Percentiles rank a stretch among this genome's conserved stretches.
These are phyloP conservation scores for Urechis unicinctus DNA, from an alignment of 2,888 invertebrate genomes.

Conservation along the genomic window DNA sequence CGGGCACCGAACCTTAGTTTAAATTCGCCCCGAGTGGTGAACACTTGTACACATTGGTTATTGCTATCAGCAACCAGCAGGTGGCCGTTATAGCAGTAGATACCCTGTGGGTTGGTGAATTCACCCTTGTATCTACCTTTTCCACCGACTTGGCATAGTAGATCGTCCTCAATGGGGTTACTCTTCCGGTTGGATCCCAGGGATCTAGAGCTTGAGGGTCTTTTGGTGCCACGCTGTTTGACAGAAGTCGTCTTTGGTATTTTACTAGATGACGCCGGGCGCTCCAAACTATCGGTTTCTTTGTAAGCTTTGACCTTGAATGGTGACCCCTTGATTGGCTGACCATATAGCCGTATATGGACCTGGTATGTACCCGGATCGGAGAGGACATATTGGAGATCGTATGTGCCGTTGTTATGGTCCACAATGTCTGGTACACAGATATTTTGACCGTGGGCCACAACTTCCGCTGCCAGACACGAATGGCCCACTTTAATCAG, in stretches of 20 bases:
- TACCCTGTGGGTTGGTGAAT: slow-evolving; percentile 56
- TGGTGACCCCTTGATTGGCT: slow-evolving; percentile 52
- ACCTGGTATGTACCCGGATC: slow-evolving; percentile 48
- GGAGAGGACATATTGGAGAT: slow-evolving; percentile 48
- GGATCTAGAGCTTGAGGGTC: slow-evolving; percentile 49
- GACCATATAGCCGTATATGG: slow-evolving; percentile 48
- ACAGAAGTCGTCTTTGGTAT: slow-evolving; percentile 42
- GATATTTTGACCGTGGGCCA: slow-evolving; percentile 4
- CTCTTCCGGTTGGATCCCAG: slow-evolving; percentile 48
- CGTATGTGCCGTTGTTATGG: slow-evolving; percentile 29
- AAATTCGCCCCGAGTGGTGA: slow-evolving; percentile 50
- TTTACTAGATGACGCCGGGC: slow-evolving; percentile 25
- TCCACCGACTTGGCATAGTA: slow-evolving; percentile 51
- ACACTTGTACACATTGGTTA: slow-evolving; percentile 51
- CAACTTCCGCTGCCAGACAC: slow-evolving; percentile 32
- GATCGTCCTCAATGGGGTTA: slow-evolving; percentile 52
- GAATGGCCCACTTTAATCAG: slow-evolving; percentile 44
- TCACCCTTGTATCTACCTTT: slow-evolving; percentile 54
- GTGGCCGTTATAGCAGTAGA: slow-evolving; percentile 46
- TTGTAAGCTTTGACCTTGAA: slow-evolving; percentile 46
- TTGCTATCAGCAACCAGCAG: slow-evolving; percentile 54
- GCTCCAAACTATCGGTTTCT: slow-evolving; percentile 34
- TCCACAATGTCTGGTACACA: slow-evolving; percentile 15
- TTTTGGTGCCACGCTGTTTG: slow-evolving; percentile 47
- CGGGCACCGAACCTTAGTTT: slow-evolving; percentile 48